Conservation (phyloP, 1,140 invertebrate species). For the Drosophila yakuba region DNA sequence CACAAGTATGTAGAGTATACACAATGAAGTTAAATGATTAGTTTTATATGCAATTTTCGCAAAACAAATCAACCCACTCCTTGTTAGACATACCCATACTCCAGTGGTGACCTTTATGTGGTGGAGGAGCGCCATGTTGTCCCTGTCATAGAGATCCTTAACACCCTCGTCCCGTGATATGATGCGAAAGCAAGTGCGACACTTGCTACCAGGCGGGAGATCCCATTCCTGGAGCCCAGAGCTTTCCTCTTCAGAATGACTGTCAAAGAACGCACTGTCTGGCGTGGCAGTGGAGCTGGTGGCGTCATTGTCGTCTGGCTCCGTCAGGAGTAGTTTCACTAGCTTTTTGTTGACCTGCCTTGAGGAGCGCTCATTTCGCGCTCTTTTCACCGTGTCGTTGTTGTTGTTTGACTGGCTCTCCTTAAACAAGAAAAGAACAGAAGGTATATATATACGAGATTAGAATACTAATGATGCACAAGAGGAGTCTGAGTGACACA, state of each 20-base stretch:
- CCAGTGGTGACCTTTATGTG: conserved; percentile 54
- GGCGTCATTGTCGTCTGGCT: conserved; percentile 5
- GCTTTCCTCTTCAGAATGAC: conserved; percentile 17
- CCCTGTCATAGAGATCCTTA: conserved; percentile 40
- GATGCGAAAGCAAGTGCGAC: conserved; percentile 44
- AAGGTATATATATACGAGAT: conserved; percentile 1
- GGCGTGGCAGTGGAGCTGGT: neutral
- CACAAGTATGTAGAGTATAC: too few relatives aligned
- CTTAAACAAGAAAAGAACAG: conserved; percentile 1
- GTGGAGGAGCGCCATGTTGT: conserved; percentile 42
- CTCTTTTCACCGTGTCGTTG: conserved; percentile 4
- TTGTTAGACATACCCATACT: conserved; percentile 37
- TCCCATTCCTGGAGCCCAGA: neutral
- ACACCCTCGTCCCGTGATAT: conserved; percentile 22
- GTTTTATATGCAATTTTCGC: too few relatives aligned
- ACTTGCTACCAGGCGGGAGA: conserved; percentile 2
- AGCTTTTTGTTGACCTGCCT: conserved; percentile 17
- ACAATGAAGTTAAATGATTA: too few relatives aligned
- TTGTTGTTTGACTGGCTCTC: neutral
- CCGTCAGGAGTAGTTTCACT: conserved; percentile 7
- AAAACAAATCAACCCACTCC: too few relatives aligned
- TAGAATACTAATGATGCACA: conserved; percentile 1
- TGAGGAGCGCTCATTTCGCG: neutral
- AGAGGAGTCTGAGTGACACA: conserved; percentile 30
- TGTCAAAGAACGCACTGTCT: conserved; percentile 17